Evolutionary conservation across 2,888 invertebrate species (phyloP).

Genomic region (Tromatobia lineatoria): DNA sequence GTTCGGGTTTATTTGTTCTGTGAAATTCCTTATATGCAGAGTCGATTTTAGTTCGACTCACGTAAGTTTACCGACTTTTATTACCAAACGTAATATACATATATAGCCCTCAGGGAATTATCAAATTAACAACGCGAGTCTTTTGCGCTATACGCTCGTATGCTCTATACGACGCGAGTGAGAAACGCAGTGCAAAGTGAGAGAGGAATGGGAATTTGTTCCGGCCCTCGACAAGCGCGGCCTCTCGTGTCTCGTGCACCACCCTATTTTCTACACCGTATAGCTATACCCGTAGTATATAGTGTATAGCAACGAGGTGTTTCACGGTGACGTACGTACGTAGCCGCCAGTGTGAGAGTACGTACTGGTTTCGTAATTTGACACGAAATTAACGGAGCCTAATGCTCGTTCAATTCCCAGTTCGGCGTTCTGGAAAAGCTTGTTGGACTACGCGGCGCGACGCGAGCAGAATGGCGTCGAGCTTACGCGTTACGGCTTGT

Average conservation of each 20-base stretch:
- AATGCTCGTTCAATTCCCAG: slow-evolving; percentile 79
- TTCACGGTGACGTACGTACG: slow-evolving; percentile 26
- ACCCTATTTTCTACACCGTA: not conserved
- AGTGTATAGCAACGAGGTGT: not conserved
- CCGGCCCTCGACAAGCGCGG: not conserved
- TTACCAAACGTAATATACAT: not conserved
- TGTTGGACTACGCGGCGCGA: slow-evolving; percentile 67
- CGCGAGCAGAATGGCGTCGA: slow-evolving; percentile 43
- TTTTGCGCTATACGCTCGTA: not conserved
- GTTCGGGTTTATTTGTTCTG: no score
- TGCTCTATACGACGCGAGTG: not conserved
- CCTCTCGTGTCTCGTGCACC: slow-evolving; percentile 10
- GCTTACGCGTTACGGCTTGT: slow-evolving; percentile 63
- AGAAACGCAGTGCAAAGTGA: not conserved
- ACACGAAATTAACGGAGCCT: slow-evolving; percentile 77
- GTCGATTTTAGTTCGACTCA: not conserved
- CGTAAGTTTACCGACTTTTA: not conserved
- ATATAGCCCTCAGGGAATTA: slow-evolving; percentile 3
- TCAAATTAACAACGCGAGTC: slow-evolving; percentile 14
- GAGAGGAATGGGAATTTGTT: slow-evolving; percentile 19
- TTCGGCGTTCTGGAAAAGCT: slow-evolving; percentile 71
- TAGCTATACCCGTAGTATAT: not conserved
- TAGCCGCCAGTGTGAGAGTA: slow-evolving; percentile 33
- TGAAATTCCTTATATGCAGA: not conserved
- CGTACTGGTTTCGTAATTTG: slow-evolving; percentile 72